Percentiles rank a stretch among this genome's conserved stretches.
Evolutionary conservation across 2,888 invertebrate species (phyloP).

Genomic region (Pyrgus malvae): DNA sequence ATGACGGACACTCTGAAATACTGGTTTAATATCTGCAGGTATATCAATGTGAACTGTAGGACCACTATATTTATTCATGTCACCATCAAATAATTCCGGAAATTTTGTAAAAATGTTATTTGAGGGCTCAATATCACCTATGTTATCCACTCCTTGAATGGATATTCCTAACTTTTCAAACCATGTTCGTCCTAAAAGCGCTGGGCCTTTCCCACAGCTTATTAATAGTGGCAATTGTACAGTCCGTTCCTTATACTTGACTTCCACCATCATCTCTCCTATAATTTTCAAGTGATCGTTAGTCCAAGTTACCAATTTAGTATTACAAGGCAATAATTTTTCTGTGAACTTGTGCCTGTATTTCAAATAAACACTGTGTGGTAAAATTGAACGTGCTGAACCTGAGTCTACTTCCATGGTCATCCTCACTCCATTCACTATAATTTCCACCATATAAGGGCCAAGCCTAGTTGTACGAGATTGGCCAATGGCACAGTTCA

Average conservation of each 20-base stretch:
- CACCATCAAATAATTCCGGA: neutral
- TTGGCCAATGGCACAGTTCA: neutral
- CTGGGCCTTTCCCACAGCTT: conserved; percentile 9
- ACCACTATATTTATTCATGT: neutral
- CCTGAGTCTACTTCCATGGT: neutral
- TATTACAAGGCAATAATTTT: neutral
- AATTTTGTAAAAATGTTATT: neutral
- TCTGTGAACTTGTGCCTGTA: neutral
- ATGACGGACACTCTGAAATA: neutral
- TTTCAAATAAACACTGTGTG: conserved; percentile 1
- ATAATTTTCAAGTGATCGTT: conserved; percentile 7
- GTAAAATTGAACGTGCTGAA: conserved; percentile 4
- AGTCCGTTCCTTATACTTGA: neutral
- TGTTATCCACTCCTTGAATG: neutral
- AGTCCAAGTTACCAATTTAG: conserved; percentile 5
- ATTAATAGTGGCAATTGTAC: neutral
- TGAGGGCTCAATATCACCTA: neutral
- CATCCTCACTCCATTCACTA: neutral
- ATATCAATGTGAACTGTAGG: conserved; percentile 1
- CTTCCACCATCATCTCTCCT: conserved; percentile 1
- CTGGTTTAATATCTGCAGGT: neutral
- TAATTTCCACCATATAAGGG: neutral
- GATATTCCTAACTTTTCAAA: neutral
- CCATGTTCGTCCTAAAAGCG: conserved; percentile 1
- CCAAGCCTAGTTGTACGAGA: too few relatives aligned